These are phyloP conservation scores for Leucania comma DNA, from an alignment of 2,888 invertebrate genomes.

Conservation along the genomic window DNA sequence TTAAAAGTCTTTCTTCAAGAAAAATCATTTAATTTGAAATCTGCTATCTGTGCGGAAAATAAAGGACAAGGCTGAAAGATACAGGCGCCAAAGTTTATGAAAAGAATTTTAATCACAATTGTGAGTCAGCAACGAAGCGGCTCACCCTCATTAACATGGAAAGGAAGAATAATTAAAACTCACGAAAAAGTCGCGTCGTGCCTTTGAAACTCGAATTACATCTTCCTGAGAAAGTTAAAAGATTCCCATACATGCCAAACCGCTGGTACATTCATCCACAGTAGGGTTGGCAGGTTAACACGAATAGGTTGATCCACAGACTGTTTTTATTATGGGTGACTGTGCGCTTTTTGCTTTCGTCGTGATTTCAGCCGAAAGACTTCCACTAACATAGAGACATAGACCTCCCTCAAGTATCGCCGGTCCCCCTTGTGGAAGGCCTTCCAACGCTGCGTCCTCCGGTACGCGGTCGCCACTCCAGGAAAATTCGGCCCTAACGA, in stretches of 20 bases:
- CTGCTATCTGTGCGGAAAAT: neutral
- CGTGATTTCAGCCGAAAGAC: too few species aligned
- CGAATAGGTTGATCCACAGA: neutral
- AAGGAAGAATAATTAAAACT: constrained; percentile 65
- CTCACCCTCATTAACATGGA: constrained; percentile 62
- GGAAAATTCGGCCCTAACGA: too few species aligned
- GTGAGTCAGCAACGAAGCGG: constrained; percentile 50
- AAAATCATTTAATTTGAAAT: neutral
- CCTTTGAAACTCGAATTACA: constrained; percentile 65
- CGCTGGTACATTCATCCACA: constrained; percentile 49
- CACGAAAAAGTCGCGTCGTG: constrained; percentile 54
- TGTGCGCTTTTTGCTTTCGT: too few species aligned
- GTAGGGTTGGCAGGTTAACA: constrained; percentile 27
- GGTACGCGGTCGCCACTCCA: too few species aligned
- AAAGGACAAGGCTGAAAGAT: constrained; percentile 13
- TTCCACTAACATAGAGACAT: too few species aligned
- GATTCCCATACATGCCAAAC: constrained; percentile 61
- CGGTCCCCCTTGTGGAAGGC: too few species aligned
- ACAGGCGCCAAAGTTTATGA: constrained; percentile 31
- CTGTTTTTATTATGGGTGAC: neutral
- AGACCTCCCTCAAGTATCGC: too few species aligned
- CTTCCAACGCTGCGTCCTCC: too few species aligned
- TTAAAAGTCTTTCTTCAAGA: neutral
- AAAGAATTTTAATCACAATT: constrained; percentile 55
- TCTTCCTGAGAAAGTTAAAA: constrained; percentile 57